phyloP scores from a whole-genome alignment of 1,140 invertebrate species.

The Drosophila equinoxialis region DNA sequence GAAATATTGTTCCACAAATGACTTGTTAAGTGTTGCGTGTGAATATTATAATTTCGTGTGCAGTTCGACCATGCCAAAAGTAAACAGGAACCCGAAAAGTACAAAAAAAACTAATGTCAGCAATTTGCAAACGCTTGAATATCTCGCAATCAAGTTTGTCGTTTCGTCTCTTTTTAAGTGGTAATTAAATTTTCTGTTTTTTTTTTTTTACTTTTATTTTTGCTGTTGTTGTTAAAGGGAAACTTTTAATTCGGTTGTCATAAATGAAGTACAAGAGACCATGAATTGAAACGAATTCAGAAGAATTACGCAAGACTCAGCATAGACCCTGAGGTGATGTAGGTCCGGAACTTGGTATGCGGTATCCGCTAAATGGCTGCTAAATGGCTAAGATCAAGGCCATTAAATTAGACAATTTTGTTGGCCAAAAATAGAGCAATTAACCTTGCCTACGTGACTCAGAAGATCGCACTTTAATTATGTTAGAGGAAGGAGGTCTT shows the following conservation, averaged over 20 bases:
- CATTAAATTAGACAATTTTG: slow-evolving; percentile 34
- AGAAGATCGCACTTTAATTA: background rate
- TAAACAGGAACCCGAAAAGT: slow-evolving; percentile 21
- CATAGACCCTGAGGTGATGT: background rate
- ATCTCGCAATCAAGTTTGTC: slow-evolving; percentile 45
- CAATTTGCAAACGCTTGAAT: slow-evolving; percentile 68
- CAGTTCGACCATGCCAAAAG: slow-evolving; percentile 24
- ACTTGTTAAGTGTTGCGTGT: slow-evolving; percentile 81
- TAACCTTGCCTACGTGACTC: slow-evolving; percentile 70
- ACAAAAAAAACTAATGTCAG: slow-evolving; percentile 58
- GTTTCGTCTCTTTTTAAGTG: slow-evolving; percentile 62
- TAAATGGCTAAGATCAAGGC: slow-evolving; percentile 24
- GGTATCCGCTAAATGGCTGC: slow-evolving; percentile 16
- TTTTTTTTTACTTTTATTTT: slow-evolving; percentile 39
- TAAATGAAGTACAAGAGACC: background rate
- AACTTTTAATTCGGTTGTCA: slow-evolving; percentile 7
- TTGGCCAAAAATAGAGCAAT: slow-evolving; percentile 70
- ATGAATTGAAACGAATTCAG: slow-evolving; percentile 3
- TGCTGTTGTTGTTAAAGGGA: slow-evolving; percentile 14
- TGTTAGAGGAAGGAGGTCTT: slow-evolving; percentile 11
- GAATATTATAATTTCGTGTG: slow-evolving; percentile 81
- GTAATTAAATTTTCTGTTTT: slow-evolving; percentile 74
- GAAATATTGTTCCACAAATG: slow-evolving; percentile 70
- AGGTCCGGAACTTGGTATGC: slow-evolving; percentile 2
- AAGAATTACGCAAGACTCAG: slow-evolving; percentile 20